phyloP scores from a whole-genome alignment of 2,113 vertebrate genomes.

The western clawed frog (Xenopus tropicalis) region UCB_Xtro_10.0 CM004443.2:41917501-41918000 shows the following conservation, averaged over 20 bases:
- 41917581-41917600: no score
- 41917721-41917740: slow-evolving; percentile 31
- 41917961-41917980: no score
- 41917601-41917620: no score
- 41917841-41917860: background rate
- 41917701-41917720: slow-evolving; percentile 26
- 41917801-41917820: background rate
- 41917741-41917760: slow-evolving; percentile 10
- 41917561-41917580: no score
- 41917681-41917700: slow-evolving; percentile 12
- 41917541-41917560: no score
- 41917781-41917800: background rate
- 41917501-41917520: no score
- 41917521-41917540: no score
- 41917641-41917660: background rate
- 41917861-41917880: background rate
- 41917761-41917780: slow-evolving; percentile 19
- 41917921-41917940: background rate
- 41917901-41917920: background rate
- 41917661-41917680: slow-evolving; percentile 4
- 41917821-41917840: background rate
- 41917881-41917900: background rate
- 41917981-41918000: no score
- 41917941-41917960: no score
- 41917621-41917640: background rate